phyloP scores from a whole-genome alignment of 2,888 invertebrate genomes.

The Embidobia sp. region DNA sequence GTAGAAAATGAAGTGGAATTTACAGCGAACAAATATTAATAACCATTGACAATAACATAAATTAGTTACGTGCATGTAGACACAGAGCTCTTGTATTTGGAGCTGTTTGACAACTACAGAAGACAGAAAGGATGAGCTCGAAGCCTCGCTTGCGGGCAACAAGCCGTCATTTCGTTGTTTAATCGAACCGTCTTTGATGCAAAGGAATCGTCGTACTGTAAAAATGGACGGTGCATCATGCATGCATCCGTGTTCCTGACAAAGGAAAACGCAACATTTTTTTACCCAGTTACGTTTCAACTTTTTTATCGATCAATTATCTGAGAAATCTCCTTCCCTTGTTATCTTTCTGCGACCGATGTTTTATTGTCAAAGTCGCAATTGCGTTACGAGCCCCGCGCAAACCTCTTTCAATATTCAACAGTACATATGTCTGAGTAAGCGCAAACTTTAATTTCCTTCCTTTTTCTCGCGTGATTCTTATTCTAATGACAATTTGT shows the following conservation, averaged over 20 bases:
- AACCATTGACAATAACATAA: too few relatives aligned
- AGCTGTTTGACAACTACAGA: conserved; percentile 57
- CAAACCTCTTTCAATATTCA: conserved; percentile 65
- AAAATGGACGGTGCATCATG: conserved; percentile 24
- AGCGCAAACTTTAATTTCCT: conserved; percentile 27
- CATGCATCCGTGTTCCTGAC: conserved; percentile 10
- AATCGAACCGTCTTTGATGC: conserved; percentile 58
- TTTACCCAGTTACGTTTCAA: conserved; percentile 16
- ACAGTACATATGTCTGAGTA: conserved; percentile 14
- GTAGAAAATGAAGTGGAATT: too few relatives aligned
- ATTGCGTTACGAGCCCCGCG: conserved; percentile 64
- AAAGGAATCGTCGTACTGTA: conserved; percentile 51
- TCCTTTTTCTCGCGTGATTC: conserved; percentile 20
- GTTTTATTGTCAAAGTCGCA: conserved; percentile 63
- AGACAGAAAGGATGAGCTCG: conserved; percentile 61
- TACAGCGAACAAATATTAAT: too few relatives aligned
- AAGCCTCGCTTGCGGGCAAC: conserved; percentile 63
- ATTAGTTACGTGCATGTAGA: too few relatives aligned
- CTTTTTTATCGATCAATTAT: conserved; percentile 47
- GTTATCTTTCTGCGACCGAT: conserved; percentile 53
- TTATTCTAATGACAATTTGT: conserved; percentile 30
- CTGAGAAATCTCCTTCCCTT: conserved; percentile 48
- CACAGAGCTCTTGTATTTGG: conserved; percentile 65
- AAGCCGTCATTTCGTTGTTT: conserved; percentile 65
- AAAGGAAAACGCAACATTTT: conserved; percentile 15